Conservation (phyloP, 2,888 invertebrate genomes). For the Andrena camellia region DNA sequence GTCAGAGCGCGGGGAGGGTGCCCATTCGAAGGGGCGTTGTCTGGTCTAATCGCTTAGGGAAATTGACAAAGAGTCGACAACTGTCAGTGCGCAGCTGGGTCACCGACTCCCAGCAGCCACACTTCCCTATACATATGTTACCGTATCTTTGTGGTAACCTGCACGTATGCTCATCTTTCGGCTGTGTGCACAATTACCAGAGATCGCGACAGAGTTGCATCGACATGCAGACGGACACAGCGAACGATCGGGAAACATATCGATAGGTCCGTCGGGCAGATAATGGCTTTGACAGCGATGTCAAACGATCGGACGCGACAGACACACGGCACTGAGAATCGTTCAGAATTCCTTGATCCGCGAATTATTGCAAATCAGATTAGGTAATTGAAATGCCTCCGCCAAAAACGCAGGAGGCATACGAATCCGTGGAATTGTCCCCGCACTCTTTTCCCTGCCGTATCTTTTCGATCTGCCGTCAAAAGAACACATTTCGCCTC, state of each 20-base stretch:
- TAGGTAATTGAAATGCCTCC: too few species aligned
- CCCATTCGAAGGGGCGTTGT: slow-evolving; percentile 68
- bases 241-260: not conserved
- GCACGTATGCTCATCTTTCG: slow-evolving; percentile 11
- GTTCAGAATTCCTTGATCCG: too few species aligned
- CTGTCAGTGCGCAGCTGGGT: slow-evolving; percentile 80
- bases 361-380: too few species aligned
- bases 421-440: slow-evolving; percentile 49
- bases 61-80: slow-evolving; percentile 82
- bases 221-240: not conserved
- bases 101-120: slow-evolving; percentile 72
- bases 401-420: slow-evolving; percentile 13
- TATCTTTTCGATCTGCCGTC: slow-evolving; percentile 56
- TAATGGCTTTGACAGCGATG: too few species aligned
- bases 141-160: slow-evolving; percentile 2
- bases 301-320: too few species aligned
- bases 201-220: not conserved
- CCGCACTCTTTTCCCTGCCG: slow-evolving; percentile 25
- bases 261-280: not conserved
- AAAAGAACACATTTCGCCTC: slow-evolving; percentile 68
- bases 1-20: slow-evolving; percentile 49
- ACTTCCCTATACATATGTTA: slow-evolving; percentile 39
- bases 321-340: too few species aligned
- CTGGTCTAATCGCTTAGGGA: slow-evolving; percentile 79
- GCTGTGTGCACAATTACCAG: not conserved